Evolutionary conservation across 2,888 invertebrate species (phyloP).

Genomic region (Galeopsomyia nigrocyanea): DNA sequence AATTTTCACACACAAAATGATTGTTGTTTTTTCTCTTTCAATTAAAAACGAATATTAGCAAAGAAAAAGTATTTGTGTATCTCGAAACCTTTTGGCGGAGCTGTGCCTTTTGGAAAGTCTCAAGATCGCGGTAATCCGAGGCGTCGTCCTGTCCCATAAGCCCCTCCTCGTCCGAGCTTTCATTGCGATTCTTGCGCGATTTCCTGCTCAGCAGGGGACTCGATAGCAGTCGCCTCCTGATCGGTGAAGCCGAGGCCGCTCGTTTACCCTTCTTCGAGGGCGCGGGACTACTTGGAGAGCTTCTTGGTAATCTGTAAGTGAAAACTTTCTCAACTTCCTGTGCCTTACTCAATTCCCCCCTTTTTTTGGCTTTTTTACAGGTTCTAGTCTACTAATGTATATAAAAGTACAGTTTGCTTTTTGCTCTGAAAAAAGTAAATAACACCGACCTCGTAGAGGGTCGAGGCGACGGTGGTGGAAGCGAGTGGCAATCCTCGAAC

Average conservation of each 20-base stretch:
- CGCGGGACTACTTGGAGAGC: constrained; percentile 83
- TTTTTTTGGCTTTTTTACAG: constrained; percentile 7
- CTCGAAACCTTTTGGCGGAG: constrained; percentile 85
- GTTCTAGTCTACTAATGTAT: background rate
- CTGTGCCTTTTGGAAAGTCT: constrained; percentile 93
- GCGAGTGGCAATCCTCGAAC: constrained; percentile 65
- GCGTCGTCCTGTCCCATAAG: constrained; percentile 70
- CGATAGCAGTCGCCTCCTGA: constrained; percentile 81
- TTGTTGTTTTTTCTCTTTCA: background rate
- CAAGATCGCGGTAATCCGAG: constrained; percentile 86
- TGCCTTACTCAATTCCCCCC: background rate
- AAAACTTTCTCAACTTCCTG: background rate
- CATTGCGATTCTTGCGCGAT: constrained; percentile 81
- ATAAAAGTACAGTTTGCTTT: background rate
- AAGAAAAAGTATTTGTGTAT: background rate
- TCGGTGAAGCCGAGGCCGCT: constrained; percentile 85
- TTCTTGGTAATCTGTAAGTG: constrained; percentile 77
- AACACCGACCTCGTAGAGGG: constrained; percentile 58
- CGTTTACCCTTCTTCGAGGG: constrained; percentile 80
- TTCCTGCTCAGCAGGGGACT: constrained; percentile 86
- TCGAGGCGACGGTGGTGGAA: constrained; percentile 67
- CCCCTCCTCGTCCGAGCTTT: constrained; percentile 88
- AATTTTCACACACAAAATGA: no score
- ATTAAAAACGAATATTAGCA: no score
- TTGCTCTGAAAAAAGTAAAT: no score